Conservation (phyloP, 2,797 vertebrate genomes). For the Halcyon badia region DNA sequence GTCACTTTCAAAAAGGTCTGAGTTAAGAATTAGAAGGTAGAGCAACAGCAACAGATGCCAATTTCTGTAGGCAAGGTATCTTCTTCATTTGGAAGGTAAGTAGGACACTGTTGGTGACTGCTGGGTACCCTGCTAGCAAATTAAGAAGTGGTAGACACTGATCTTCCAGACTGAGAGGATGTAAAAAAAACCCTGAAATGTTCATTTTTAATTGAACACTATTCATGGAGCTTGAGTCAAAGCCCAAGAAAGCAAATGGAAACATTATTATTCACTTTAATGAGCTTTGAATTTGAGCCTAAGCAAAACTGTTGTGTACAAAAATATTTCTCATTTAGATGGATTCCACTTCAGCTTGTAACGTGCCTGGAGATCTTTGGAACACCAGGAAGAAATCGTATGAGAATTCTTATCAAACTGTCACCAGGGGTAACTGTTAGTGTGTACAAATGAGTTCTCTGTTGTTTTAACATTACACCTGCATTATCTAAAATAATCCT, state of each 20-base stretch:
- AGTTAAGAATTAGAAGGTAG: neutral
- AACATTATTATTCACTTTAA: neutral
- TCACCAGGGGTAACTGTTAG: neutral
- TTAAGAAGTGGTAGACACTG: neutral
- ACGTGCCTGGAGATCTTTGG: neutral
- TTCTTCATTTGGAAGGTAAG: neutral
- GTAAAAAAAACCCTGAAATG: neutral
- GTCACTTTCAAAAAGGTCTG: neutral
- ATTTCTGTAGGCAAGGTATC: neutral
- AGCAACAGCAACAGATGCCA: neutral
- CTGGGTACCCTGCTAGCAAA: neutral
- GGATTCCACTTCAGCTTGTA: neutral
- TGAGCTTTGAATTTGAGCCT: neutral
- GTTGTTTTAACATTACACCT: neutral
- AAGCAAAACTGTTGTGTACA: neutral
- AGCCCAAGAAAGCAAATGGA: neutral
- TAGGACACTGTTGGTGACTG: neutral
- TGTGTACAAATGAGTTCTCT: neutral
- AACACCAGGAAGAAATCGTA: neutral
- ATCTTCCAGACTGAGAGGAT: neutral
- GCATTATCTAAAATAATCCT: neutral
- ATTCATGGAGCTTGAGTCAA: neutral
- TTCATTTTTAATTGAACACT: neutral
- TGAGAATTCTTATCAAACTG: neutral
- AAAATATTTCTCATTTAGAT: conserved; percentile 1